Evolutionary conservation across 2,113 vertebrate species (phyloP).

Genomic region (Emydura subglobosa): DNA sequence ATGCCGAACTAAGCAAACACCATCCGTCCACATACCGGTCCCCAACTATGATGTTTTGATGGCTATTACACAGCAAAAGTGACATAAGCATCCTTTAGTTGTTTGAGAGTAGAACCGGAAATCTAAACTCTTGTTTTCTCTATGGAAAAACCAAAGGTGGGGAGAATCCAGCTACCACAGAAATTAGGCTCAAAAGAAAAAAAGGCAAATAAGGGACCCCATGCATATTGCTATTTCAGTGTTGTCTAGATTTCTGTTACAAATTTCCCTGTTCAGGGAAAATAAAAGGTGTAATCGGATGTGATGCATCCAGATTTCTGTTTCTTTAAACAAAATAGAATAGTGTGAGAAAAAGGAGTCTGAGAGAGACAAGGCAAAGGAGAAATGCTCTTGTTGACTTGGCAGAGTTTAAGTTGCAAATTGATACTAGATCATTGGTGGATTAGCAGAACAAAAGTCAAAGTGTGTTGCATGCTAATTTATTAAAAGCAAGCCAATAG

Average conservation of each 20-base stretch:
- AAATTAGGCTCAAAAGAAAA: neutral
- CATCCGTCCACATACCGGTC: neutral
- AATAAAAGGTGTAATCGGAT: neutral
- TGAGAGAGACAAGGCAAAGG: neutral
- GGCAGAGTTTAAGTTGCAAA: neutral
- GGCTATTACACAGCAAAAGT: neutral
- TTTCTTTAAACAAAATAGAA: neutral
- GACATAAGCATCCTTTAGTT: neutral
- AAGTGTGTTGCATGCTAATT: neutral
- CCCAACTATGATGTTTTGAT: neutral
- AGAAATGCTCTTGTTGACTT: neutral
- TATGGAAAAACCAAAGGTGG: neutral
- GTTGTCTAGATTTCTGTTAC: neutral
- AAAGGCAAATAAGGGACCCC: neutral
- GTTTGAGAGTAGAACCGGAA: constrained; percentile 9
- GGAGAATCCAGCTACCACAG: neutral
- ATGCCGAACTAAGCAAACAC: neutral
- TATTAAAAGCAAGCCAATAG: neutral
- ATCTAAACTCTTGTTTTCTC: constrained; percentile 16
- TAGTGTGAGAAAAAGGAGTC: neutral
- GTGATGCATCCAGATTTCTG: neutral
- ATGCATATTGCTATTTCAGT: neutral
- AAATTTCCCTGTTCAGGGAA: neutral
- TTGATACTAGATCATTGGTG: neutral
- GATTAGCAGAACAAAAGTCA: neutral